Base-by-base conservation (phyloP, 2,797 vertebrate genomes). In the Decapterus maruadsi region DNA sequence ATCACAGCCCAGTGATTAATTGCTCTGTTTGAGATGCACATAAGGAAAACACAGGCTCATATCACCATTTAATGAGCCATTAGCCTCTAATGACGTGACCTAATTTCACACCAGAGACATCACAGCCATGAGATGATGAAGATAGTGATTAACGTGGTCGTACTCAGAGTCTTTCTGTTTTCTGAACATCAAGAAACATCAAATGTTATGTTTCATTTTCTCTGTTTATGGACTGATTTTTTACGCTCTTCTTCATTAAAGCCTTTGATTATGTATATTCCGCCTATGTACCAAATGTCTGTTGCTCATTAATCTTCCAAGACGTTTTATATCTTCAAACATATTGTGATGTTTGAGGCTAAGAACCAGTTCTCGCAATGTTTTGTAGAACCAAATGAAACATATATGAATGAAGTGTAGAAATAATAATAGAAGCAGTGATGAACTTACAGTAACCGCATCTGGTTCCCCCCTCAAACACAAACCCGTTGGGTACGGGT, bases 401-500 rank as follows among this genome's bases (percentile, higher is more conserved):
- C 26, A 17, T 11, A 54, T 43, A 2, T 6, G 58, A 50, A 67
- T 8, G 36, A 10, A 50, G 50, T n/a, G 58, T 29, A 22, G 58
- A 68, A 60, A 1, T 4, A 12, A 20, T n/a, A 58, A 19, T 8
- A 19, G 46, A 55, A 43, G 13, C 12, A 56, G 48, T 10, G 8
- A 85, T 95, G 91, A 43, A 93, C 98, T 99, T 93, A 99, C 98
- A 99, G 93, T 96, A 98, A 70, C 98, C 98, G 46, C 98, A 99
- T 87, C 98, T 95, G 19, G 98, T 98, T 65, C 98, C 98, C 53
- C 98, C 98, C 94, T 99, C 98, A 20, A 99, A 99, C 90, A 99
- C 97, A 69, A 99, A 99, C 22, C 98, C 98, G 0, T 95, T 96
- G 1, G 96, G 96, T 64, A 99, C 97, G 0, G 98, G 97, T 76